A percentile compares a stretch with the other conserved stretches of the same genome.
Conservation (phyloP, 2,113 vertebrate genomes). For the Paramormyrops kingsleyae region DNA sequence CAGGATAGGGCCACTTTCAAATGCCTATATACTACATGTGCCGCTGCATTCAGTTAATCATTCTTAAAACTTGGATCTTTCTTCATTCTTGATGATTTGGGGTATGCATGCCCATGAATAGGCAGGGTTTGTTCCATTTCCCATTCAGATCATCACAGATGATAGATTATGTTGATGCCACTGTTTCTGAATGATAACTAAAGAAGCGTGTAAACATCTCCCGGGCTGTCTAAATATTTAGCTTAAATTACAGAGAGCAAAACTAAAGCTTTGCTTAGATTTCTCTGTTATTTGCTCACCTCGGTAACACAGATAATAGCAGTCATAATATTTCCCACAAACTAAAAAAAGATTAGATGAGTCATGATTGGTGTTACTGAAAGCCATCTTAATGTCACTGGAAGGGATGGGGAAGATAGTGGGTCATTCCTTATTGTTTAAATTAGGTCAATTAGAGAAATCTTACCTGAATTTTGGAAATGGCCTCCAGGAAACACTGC, state of each 20-base stretch:
- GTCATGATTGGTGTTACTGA: not conserved
- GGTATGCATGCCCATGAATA: not conserved
- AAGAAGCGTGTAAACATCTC: not conserved
- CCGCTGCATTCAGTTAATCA: not conserved
- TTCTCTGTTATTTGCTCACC: not conserved
- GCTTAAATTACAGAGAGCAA: not conserved
- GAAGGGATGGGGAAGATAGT: not conserved
- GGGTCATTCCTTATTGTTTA: not conserved
- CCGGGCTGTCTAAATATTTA: not conserved
- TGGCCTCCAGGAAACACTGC: not conserved
- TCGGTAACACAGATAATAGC: not conserved
- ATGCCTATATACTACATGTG: not conserved
- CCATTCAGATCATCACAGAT: not conserved
- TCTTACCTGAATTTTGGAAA: not conserved
- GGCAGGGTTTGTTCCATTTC: not conserved
- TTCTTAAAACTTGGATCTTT: not conserved
- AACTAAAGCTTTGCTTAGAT: not conserved
- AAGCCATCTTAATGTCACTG: not conserved
- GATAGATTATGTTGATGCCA: not conserved
- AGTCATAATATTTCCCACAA: not conserved
- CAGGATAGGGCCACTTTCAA: not conserved
- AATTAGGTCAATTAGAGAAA: not conserved
- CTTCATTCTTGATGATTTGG: not conserved
- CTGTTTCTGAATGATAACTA: not conserved
- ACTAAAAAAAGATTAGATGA: not conserved